Percentiles rank a stretch among this genome's conserved stretches.
These are phyloP conservation scores for Tachystola acroxantha DNA, from an alignment of 2,888 invertebrate genomes.

Conservation along the genomic window DNA sequence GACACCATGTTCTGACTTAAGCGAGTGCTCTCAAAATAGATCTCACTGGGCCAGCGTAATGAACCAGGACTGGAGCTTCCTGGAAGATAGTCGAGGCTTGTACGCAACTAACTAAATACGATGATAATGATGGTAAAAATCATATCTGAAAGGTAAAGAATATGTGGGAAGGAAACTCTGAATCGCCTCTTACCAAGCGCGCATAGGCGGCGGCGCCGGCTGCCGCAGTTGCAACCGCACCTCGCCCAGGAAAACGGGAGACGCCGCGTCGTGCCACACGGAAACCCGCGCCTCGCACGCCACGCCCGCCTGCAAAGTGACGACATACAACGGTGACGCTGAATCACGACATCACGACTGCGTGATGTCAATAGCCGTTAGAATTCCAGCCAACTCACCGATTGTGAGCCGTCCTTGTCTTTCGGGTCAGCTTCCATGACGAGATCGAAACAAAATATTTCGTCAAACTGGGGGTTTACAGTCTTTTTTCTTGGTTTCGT, in stretches of 20 bases:
- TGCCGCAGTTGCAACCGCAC: conserved; percentile 88
- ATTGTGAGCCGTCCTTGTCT: conserved; percentile 74
- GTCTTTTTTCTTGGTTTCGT: conserved; percentile 95
- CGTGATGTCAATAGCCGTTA: not conserved
- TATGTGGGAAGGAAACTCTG: too few species aligned
- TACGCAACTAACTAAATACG: too few species aligned
- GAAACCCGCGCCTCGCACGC: conserved; percentile 89
- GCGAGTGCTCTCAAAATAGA: too few species aligned
- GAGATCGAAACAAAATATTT: conserved; percentile 88
- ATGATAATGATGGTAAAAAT: too few species aligned
- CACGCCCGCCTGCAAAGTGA: conserved; percentile 73
- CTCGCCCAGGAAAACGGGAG: conserved; percentile 93
- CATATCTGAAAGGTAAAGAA: too few species aligned
- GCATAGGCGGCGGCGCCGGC: conserved; percentile 62
- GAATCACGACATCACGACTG: not conserved
- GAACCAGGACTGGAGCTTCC: too few species aligned
- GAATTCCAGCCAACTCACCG: conserved; percentile 43
- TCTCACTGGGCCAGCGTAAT: too few species aligned
- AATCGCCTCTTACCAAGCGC: conserved; percentile 83
- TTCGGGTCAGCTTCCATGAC: conserved; percentile 77
- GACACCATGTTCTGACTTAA: too few species aligned
- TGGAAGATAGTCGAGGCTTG: too few species aligned
- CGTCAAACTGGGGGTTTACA: conserved; percentile 92
- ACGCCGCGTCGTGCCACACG: conserved; percentile 91
- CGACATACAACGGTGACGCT: not conserved